phyloP scores from a whole-genome alignment of 2,797 vertebrate genomes.

The Sternarchorhynchus goeldii region DNA sequence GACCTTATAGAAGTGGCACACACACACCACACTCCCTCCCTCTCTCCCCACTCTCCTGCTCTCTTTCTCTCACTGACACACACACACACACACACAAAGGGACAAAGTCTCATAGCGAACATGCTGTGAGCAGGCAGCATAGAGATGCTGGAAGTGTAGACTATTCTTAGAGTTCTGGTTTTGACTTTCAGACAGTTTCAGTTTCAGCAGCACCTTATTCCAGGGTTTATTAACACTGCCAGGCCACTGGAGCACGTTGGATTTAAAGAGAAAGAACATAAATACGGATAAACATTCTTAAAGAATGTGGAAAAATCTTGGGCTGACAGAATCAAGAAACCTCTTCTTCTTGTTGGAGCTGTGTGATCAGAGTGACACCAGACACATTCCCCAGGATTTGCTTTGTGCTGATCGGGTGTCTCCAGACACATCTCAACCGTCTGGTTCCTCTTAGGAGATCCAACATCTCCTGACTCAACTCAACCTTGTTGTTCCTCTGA shows the following conservation, averaged over 20 bases:
- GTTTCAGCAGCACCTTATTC: neutral
- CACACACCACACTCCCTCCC: neutral
- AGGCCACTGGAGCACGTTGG: neutral
- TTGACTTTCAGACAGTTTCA: slow-evolving; percentile 17
- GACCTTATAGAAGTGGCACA: slow-evolving; percentile 19
- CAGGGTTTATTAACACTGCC: neutral
- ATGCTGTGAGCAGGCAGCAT: slow-evolving; percentile 24
- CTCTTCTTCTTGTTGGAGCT: no score
- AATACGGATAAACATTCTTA: no score
- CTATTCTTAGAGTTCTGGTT: slow-evolving; percentile 21
- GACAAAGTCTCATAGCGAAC: slow-evolving; percentile 9
- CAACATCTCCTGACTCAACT: no score
- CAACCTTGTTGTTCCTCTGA: no score
- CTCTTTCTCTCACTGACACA: slow-evolving; percentile 25
- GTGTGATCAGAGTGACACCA: no score
- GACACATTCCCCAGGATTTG: no score
- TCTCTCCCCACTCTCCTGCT: neutral
- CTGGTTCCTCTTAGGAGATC: no score
- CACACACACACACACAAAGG: neutral
- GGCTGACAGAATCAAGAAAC: no score
- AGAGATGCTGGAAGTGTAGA: slow-evolving; percentile 4
- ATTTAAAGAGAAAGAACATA: no score
- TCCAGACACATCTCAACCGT: no score
- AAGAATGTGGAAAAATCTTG: no score
- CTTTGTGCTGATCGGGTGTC: no score